Percentiles rank a stretch among this genome's conserved stretches.
Conservation (phyloP, 2,888 invertebrate genomes). For the Girardia tigrina region DNA sequence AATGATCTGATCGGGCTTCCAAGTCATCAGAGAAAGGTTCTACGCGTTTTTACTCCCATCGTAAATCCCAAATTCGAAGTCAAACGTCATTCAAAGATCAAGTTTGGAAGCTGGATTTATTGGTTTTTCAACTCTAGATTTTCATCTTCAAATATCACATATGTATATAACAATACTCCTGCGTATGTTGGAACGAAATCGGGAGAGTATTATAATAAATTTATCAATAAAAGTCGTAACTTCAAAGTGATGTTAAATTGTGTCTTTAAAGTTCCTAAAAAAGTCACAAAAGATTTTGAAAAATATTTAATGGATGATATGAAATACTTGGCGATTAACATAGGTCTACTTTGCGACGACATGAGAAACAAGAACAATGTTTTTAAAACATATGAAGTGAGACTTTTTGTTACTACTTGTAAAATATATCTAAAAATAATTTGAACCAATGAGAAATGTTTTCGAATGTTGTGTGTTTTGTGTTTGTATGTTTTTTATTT, state of each 20-base stretch:
- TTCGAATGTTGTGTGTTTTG: too few relatives aligned
- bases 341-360: constrained; percentile 1
- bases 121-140: neutral
- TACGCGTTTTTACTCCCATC: neutral
- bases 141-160: neutral
- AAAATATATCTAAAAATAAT: too few relatives aligned
- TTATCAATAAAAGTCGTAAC: neutral
- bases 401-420: too few relatives aligned
- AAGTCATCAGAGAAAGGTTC: neutral
- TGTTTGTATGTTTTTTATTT: too few relatives aligned
- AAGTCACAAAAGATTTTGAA: neutral
- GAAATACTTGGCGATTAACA: neutral
- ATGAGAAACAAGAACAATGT: neutral
- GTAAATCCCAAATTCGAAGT: neutral
- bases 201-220: neutral
- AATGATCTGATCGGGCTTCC: neutral
- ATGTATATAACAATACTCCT: neutral
- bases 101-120: too few relatives aligned
- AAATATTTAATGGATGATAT: neutral
- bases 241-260: neutral
- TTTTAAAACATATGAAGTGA: neutral
- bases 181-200: neutral
- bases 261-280: neutral
- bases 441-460: too few relatives aligned
- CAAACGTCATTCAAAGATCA: neutral